Conservation (phyloP, 2,797 vertebrate species). For the Gambelia wislizenii region DNA sequence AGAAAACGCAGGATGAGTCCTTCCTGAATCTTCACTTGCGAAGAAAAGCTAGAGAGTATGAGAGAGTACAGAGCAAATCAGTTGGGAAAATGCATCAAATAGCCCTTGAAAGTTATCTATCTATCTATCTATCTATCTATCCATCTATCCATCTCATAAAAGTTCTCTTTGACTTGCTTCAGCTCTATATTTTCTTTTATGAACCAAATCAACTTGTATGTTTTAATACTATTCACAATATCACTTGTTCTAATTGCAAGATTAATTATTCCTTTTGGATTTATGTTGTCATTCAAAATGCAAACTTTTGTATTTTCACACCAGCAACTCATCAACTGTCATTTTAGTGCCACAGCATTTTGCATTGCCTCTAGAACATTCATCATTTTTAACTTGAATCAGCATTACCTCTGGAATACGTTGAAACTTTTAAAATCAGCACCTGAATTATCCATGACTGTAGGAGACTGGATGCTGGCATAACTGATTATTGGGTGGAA, state of each 20-base stretch:
- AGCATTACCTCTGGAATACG: neutral
- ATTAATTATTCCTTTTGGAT: constrained; percentile 34
- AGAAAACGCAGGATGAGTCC: no score
- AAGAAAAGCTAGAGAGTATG: no score
- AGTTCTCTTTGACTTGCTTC: constrained; percentile 47
- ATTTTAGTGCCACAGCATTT: neutral
- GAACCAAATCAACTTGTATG: constrained; percentile 43
- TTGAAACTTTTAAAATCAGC: neutral
- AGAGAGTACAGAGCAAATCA: neutral
- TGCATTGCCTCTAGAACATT: neutral
- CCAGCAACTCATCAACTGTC: neutral
- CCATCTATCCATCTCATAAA: constrained; percentile 9
- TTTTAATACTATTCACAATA: constrained; percentile 65
- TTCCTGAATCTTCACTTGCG: no score
- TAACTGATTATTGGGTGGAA: neutral
- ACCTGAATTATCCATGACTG: neutral
- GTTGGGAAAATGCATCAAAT: constrained; percentile 11
- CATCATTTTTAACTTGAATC: constrained; percentile 28
- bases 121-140: no score
- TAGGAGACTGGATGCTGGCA: neutral
- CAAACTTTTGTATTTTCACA: constrained; percentile 12
- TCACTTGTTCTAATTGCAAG: constrained; percentile 37
- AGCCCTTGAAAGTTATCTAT: neutral
- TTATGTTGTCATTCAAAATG: constrained; percentile 3
- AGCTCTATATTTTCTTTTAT: constrained; percentile 42